These are phyloP conservation scores for Trissolcus basalis DNA, from an alignment of 1,140 invertebrate species.

Conservation along the genomic window DNA sequence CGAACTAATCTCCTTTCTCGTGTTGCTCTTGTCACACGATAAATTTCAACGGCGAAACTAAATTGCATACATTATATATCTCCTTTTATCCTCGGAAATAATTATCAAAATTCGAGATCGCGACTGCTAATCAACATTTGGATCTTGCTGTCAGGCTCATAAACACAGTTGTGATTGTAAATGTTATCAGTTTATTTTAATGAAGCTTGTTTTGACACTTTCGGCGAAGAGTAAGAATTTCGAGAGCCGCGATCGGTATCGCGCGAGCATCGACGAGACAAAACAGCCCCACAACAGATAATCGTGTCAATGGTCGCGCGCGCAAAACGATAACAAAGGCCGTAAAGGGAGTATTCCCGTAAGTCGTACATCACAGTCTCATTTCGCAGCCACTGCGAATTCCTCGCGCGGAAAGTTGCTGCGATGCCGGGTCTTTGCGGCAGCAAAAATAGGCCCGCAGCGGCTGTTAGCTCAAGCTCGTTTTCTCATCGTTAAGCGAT, in stretches of 20 bases:
- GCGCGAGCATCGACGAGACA: conserved; percentile 39
- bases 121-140: background rate
- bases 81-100: background rate
- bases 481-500: conserved; percentile 68
- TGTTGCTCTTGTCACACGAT: too few relatives aligned
- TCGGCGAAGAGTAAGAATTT: conserved; percentile 10
- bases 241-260: conserved; percentile 26
- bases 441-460: conserved; percentile 53
- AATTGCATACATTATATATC: background rate
- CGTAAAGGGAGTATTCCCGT: conserved; percentile 23
- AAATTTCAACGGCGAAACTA: too few relatives aligned
- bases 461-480: conserved; percentile 47
- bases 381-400: conserved; percentile 35
- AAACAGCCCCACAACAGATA: conserved; percentile 43
- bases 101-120: background rate
- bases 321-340: conserved; percentile 55
- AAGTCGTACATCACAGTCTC: conserved; percentile 47
- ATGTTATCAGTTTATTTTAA: conserved; percentile 13
- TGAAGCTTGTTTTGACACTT: conserved; percentile 6
- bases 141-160: background rate
- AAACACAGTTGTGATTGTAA: background rate
- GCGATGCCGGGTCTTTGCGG: conserved; percentile 18
- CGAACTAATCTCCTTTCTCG: too few relatives aligned
- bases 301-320: conserved; percentile 40
- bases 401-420: conserved; percentile 41